Conservation (phyloP, 1,140 invertebrate species). For the Heliothis virescens region DNA sequence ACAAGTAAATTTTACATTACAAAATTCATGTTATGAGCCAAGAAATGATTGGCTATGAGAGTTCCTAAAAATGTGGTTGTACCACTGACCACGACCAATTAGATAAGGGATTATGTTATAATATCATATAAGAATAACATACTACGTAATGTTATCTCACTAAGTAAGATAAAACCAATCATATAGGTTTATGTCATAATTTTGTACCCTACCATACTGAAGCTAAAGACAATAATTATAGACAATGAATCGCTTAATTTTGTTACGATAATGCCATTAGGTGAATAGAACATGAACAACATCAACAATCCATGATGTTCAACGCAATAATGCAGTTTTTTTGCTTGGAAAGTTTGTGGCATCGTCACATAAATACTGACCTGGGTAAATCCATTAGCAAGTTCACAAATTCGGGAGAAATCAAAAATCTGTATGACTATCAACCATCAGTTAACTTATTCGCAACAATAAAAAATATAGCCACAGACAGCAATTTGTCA, state of each 20-base stretch:
- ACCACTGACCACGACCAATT: neutral
- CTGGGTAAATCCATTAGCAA: too few relatives aligned
- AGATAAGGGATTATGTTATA: slow-evolving; percentile 8
- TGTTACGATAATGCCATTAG: neutral
- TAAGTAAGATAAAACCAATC: neutral
- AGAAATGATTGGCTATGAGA: neutral
- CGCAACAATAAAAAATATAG: too few relatives aligned
- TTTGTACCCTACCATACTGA: neutral
- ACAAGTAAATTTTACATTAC: slow-evolving; percentile 9
- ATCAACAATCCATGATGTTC: too few relatives aligned
- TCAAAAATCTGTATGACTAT: too few relatives aligned
- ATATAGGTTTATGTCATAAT: slow-evolving; percentile 2
- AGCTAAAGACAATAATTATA: neutral
- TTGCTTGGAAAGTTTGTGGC: too few relatives aligned
- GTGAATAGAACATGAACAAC: too few relatives aligned
- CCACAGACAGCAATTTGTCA: too few relatives aligned
- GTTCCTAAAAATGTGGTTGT: neutral
- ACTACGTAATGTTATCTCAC: neutral
- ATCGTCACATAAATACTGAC: too few relatives aligned
- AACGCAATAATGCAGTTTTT: too few relatives aligned
- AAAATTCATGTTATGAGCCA: slow-evolving; percentile 6
- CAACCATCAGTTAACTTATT: too few relatives aligned
- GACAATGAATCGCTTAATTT: neutral
- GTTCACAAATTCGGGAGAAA: too few relatives aligned
- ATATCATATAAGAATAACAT: too few relatives aligned